A percentile compares a stretch with the other conserved stretches of the same genome.
Conservation (phyloP, 2,113 vertebrate genomes). For the Accipiter cooperii region DNA sequence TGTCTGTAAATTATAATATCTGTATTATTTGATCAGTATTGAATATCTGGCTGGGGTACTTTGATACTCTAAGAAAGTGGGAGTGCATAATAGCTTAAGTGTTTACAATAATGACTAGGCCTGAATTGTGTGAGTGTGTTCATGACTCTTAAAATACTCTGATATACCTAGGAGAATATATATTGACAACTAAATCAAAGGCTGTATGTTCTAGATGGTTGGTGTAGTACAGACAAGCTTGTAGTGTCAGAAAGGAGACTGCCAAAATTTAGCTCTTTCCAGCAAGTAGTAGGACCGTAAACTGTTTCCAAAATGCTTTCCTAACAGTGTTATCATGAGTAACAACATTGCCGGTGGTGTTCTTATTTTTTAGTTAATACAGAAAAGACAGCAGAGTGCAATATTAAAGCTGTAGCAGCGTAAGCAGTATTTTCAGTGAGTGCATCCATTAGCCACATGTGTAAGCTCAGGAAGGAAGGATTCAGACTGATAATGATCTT, state of each 20-base stretch:
- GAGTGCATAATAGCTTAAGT: not conserved
- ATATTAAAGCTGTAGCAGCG: not conserved
- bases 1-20: conserved; percentile 53
- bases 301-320: not conserved
- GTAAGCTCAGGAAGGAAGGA: not conserved
- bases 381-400: not conserved
- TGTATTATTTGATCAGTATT: conserved; percentile 6
- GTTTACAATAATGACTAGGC: not conserved
- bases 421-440: not conserved
- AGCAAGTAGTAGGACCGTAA: not conserved
- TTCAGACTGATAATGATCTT: not conserved
- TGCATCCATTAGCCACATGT: not conserved
- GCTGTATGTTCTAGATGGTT: not conserved
- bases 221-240: not conserved
- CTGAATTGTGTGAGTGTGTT: not conserved
- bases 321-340: not conserved
- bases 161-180: not conserved
- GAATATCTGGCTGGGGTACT: not conserved
- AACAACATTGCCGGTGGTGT: not conserved
- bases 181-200: not conserved
- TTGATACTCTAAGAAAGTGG: not conserved
- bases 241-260: not conserved
- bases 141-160: not conserved
- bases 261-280: not conserved
- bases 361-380: not conserved